A percentile compares a stretch with the other conserved stretches of the same genome.
These are phyloP conservation scores for Cactoblastis cactorum DNA, from an alignment of 2,888 invertebrate species.

Conservation along the genomic window DNA sequence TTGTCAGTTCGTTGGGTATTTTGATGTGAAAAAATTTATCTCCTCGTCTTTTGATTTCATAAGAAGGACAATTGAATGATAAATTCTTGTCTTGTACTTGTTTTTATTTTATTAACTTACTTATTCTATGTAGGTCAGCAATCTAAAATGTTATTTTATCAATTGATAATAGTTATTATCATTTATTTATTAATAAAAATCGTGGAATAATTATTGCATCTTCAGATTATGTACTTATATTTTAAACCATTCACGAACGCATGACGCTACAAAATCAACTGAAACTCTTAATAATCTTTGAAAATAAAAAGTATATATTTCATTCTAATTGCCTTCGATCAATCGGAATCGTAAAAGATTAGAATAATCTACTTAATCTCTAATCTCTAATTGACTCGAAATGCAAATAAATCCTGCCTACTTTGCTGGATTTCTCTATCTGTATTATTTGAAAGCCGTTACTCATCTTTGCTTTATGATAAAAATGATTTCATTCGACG, in stretches of 20 bases:
- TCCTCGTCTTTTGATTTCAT: no score
- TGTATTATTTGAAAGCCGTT: constrained; percentile 1
- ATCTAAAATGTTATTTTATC: no score
- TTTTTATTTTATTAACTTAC: no score
- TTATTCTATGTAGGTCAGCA: no score
- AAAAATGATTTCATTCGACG: constrained; percentile 6
- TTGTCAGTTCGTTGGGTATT: not conserved
- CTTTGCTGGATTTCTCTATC: constrained; percentile 1
- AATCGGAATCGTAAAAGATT: not conserved
- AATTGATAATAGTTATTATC: no score
- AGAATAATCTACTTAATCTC: not conserved
- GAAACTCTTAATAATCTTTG: not conserved
- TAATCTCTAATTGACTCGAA: not conserved
- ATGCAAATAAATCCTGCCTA: constrained; percentile 7
- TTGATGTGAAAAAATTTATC: not conserved
- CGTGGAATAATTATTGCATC: no score
- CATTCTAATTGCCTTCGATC: not conserved
- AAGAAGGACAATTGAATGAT: no score
- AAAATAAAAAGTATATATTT: not conserved
- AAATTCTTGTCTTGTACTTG: no score
- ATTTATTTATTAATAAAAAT: no score
- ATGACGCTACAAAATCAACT: no score
- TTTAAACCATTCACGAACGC: no score
- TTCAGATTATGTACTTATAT: no score
- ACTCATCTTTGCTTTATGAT: constrained; percentile 10